Base-by-base conservation (phyloP, 2,797 vertebrate genomes). In the Garrulus glandarius region DNA sequence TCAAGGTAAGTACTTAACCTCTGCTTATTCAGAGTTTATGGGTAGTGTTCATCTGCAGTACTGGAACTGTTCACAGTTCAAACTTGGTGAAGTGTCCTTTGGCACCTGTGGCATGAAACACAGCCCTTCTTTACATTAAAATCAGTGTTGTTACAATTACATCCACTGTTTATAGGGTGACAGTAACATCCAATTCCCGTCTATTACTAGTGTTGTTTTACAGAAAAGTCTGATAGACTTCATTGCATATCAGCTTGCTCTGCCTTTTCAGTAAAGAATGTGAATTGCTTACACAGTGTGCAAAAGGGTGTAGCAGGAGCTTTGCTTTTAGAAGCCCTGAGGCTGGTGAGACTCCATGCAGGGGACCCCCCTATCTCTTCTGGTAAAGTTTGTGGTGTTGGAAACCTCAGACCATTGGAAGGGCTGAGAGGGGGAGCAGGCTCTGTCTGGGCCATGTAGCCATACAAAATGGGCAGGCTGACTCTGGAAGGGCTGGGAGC, bases 191-290 rank as follows among this genome's bases (percentile, higher is more conserved):
- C 21, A 84, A 2, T 72, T 86, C 79, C 30, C 15, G 13, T 92
- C 50, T 78, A 44, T 81, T 63, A 71, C 47, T 47, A 16, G 17
- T 61, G 65, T 5, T 77, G 61, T 63, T 84, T 94, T 86, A 78
- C 46, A 41, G 87, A 81, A 81, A 84, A 79, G 27, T 52, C 75
- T 0, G 65, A 75, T 69, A 94, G 50, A 22, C 37, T 87, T 76
- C 15, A 30, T 67, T 92, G 32, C 79, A 17, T 94, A 87, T 93
- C 79, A 90, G 63, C 49, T 75, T 43, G 60, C 90, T 81, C 70
- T 82, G 47, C 83, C 59, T 88, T 88, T 93, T 83, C 55, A 56
- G 84, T 70, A 92, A 92, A 68, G 74, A 92, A 81, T 20, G 65
- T 84, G 37, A 75, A 37, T 41, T 76, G 77, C 52, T 95, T 76